Base-by-base conservation (phyloP, 1,140 invertebrate genomes). In the Drosophila quadrilineata region DNA sequence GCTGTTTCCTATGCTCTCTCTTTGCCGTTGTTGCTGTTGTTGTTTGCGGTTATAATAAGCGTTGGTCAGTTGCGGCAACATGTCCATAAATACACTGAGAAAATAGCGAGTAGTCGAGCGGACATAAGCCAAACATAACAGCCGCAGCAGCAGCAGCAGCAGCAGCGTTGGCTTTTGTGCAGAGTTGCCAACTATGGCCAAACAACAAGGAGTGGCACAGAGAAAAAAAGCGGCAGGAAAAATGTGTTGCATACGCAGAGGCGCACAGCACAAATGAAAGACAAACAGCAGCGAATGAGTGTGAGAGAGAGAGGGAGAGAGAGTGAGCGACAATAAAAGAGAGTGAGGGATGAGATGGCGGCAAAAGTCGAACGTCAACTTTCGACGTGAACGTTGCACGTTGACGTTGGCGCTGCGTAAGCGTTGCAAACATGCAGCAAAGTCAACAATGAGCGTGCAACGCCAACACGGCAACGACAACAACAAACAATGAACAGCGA, bases 211-310 rank as follows among this genome's bases (percentile, higher is more conserved):
- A 75, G 38, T n/a, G 19, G 6, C 3, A 3, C 26, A n/a, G 17
- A 17, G 33, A 1, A 19, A 17, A 19, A 10, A 2, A 31, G 38
- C 16, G 8, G 4, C 6, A 35, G 3, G 22, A 68, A 69, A 54
- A 77, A 74, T 74, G 48, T 71, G 62, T 60, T 63, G 54, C 46
- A 69, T 57, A 28, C 72, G 68, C 63, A 46, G 84, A 77, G 77
- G 73, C 77, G 76, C 14, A 17, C 56, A 70, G 73, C 79, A 79
- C 76, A 84, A 82, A 82, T 82, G 80, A 82, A 84, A 82, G 73
- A 26, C 76, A 84, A 82, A 82, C 77, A 82, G 29, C 52, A 57
- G 38, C 26, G 54, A 31, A n/a, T n/a, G n/a, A n/a, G n/a, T n/a
- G n/a, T n/a, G n/a, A n/a, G n/a, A n/a, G n/a, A n/a, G n/a, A n/a